Base-by-base conservation (phyloP, 2,888 invertebrate species). In the Leptinotarsa rubiginosa region DNA sequence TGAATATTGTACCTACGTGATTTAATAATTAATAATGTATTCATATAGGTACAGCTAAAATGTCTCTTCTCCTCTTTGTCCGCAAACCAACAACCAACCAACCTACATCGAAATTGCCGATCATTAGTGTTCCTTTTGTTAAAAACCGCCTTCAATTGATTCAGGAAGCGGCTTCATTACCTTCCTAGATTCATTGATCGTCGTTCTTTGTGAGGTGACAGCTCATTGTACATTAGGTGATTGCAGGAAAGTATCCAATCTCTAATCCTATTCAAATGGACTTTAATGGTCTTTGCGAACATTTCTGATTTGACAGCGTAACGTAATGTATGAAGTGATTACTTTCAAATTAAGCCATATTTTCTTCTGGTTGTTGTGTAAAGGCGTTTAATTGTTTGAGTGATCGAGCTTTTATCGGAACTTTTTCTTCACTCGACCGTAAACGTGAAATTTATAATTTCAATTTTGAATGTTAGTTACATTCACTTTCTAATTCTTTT, bases 221-320 rank as follows among this genome's bases (percentile, higher is more conserved):
- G 49, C 49, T 52, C 49, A 50, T 67, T 52, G 52, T 50, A 2
- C 49, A 50, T 49, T 20, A 20, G 22, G 15, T 22, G 47, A 49
- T 66, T 49, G 65, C 25, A 41, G 10, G 41, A 62, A 62, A 62
- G n/a, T 62, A 31, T 62, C 7, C 31, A 52, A 67, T 67, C 25
- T 67, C 52, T 67, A 67, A 50, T 67, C 47, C 67, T n/a, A 22
- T 67, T 67, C 67, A 67, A 13, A 50, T 50, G 5, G n/a, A 10
- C 25, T 50, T 12, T 25, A 67, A 67, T 52, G 41, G 18, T 31
- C 20, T 56, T 56, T 25, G 18, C 22, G 56, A 20, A 22, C 56
- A 22, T 56, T 56, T 56, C 56, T 20, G 56, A 56, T 56, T 56
- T 22, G 56, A 56, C 56, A 56, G 20, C 22, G 12, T 56, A 56